These are phyloP conservation scores for Rutilus rutilus DNA, from an alignment of 2,113 vertebrate species.

Conservation along the genomic window DNA sequence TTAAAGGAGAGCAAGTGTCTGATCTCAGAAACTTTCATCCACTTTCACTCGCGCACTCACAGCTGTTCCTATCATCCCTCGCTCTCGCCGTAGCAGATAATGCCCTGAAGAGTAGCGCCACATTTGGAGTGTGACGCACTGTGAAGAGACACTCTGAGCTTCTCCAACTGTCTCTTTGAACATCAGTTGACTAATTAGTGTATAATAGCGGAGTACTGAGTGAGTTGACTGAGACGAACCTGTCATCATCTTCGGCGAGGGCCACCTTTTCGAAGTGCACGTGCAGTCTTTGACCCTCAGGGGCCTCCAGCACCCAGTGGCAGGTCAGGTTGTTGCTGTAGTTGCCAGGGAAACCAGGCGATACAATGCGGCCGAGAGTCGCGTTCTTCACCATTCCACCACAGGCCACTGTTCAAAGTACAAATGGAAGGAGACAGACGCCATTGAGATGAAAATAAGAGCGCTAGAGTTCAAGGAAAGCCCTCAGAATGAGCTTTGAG, in stretches of 20 bases:
- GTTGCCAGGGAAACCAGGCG: conserved; percentile 93
- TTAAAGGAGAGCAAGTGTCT: conserved; percentile 39
- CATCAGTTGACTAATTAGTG: conserved; percentile 5
- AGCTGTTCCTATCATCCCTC: conserved; percentile 17
- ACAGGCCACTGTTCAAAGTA: conserved; percentile 80
- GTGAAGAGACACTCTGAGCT: conserved; percentile 20
- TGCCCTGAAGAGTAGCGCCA: conserved; percentile 2
- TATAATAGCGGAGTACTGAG: not conserved
- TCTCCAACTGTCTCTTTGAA: conserved; percentile 22
- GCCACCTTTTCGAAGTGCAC: conserved; percentile 98
- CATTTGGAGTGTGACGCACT: conserved; percentile 37
- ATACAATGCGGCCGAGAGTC: conserved; percentile 88
- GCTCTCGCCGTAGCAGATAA: conserved; percentile 8
- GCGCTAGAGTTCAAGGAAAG: not conserved
- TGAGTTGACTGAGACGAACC: conserved; percentile 72
- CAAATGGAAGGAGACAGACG: not conserved
- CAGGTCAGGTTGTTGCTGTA: conserved; percentile 99
- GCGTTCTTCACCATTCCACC: conserved; percentile 91
- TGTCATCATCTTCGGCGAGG: conserved; percentile 96
- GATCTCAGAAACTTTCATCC: conserved; percentile 44
- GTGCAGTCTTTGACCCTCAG: conserved; percentile 84
- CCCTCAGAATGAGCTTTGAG: not conserved
- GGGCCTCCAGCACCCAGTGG: conserved; percentile 94
- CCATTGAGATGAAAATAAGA: not conserved
- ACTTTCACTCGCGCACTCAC: conserved; percentile 21